A percentile compares a stretch with the other conserved stretches of the same genome.
phyloP scores from a whole-genome alignment of 2,113 vertebrate species.

The Carassius carassius region DNA sequence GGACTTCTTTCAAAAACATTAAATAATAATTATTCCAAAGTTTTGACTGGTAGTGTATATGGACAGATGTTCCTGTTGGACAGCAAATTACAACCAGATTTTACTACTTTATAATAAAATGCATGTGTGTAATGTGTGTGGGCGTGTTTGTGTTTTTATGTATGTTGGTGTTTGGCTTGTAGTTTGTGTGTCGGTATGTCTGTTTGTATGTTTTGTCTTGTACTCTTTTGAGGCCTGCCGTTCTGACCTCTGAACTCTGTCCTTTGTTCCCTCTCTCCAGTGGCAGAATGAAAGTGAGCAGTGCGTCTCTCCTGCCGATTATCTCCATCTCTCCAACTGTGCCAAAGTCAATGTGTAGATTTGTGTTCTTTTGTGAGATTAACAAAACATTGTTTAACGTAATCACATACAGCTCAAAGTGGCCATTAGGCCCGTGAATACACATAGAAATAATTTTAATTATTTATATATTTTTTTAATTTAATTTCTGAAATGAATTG shows the following conservation, averaged over 20 bases:
- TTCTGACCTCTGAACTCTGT: slow-evolving; percentile 44
- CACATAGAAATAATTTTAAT: neutral
- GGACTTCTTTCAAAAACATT: neutral
- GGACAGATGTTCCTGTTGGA: neutral
- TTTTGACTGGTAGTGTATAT: too few relatives aligned
- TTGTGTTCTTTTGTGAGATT: slow-evolving; percentile 21
- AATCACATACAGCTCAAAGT: neutral
- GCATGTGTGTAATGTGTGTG: neutral
- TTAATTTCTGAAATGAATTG: too few relatives aligned
- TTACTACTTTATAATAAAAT: slow-evolving; percentile 12
- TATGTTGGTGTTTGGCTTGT: slow-evolving; percentile 11
- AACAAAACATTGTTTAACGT: slow-evolving; percentile 16
- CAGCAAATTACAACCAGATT: slow-evolving; percentile 18
- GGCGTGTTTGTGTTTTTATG: slow-evolving; percentile 32
- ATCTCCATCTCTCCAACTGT: slow-evolving; percentile 30
- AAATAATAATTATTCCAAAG: too few relatives aligned
- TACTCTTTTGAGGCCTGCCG: slow-evolving; percentile 57
- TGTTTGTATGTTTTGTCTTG: slow-evolving; percentile 51
- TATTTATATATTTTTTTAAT: too few relatives aligned
- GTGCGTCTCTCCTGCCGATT: slow-evolving; percentile 21
- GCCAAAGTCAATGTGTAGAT: slow-evolving; percentile 24
- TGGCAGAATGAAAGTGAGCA: slow-evolving; percentile 47
- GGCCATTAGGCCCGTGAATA: neutral
- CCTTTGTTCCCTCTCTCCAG: slow-evolving; percentile 51
- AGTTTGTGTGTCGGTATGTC: slow-evolving; percentile 40